A percentile compares a stretch with the other conserved stretches of the same genome.
These are phyloP conservation scores for Oligia fasciuncula DNA, from an alignment of 2,888 invertebrate species.

Conservation along the genomic window DNA sequence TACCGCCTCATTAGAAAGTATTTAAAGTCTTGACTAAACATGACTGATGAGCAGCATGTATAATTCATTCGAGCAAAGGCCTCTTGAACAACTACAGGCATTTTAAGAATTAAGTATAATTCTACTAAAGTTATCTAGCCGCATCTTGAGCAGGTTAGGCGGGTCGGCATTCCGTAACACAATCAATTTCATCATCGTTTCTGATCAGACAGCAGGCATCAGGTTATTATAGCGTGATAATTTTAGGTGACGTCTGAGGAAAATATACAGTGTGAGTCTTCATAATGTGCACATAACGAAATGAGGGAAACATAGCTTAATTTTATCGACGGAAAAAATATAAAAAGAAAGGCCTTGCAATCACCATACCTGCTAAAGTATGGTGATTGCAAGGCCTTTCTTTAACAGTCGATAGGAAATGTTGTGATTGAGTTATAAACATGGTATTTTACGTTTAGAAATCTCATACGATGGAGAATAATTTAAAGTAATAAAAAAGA, in stretches of 20 bases:
- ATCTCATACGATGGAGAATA: too few species aligned
- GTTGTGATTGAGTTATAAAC: too few species aligned
- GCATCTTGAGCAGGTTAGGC: constrained; percentile 45
- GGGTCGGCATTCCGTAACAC: constrained; percentile 21
- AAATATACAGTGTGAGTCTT: too few species aligned
- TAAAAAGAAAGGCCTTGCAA: too few species aligned
- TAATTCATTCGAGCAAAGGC: constrained; percentile 44
- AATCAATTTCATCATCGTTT: constrained; percentile 37
- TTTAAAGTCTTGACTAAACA: not conserved
- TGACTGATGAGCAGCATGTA: constrained; percentile 8
- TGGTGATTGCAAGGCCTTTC: too few species aligned
- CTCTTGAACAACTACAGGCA: constrained; percentile 15
- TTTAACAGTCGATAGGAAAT: too few species aligned
- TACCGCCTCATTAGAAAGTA: not conserved
- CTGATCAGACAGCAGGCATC: constrained; percentile 20
- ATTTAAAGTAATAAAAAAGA: too few species aligned
- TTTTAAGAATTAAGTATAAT: constrained; percentile 3
- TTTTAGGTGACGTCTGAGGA: not conserved
- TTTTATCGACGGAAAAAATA: too few species aligned
- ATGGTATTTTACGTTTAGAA: too few species aligned
- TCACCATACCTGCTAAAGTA: too few species aligned
- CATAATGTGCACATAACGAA: too few species aligned
- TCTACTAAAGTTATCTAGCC: constrained; percentile 21
- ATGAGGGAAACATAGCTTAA: too few species aligned
- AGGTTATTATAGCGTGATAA: constrained; percentile 19